Conservation (phyloP, 2,888 invertebrate species). For the Tubulanus polymorphus region DNA sequence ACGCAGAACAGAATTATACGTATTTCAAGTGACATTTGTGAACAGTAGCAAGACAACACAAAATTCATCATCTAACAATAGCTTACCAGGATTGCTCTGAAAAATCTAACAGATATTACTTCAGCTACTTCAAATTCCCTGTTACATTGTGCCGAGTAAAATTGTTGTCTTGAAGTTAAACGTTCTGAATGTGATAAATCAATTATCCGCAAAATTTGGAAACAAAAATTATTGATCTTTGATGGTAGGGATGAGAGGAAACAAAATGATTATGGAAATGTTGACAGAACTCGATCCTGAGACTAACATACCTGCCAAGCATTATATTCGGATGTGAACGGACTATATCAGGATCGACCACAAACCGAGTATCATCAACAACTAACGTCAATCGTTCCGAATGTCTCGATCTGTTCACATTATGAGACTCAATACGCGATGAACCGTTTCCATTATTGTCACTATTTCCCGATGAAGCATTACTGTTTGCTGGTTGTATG, state of each 20-base stretch:
- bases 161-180: conserved; percentile 76
- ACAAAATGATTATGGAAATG: no score
- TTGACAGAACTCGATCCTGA: no score
- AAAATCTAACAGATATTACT: conserved; percentile 91
- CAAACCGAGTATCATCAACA: conserved; percentile 93
- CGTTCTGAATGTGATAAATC: conserved; percentile 64
- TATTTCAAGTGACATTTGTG: no score
- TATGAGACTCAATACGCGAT: neutral
- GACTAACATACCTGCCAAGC: conserved; percentile 71
- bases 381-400: conserved; percentile 60
- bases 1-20: no score
- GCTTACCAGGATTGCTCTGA: conserved; percentile 79
- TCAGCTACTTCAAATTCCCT: conserved; percentile 98
- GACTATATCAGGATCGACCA: conserved; percentile 88
- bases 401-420: neutral
- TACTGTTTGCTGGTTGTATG: conserved; percentile 18
- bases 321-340: conserved; percentile 96
- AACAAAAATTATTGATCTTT: no score
- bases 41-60: no score
- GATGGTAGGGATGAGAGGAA: no score
- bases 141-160: conserved; percentile 92
- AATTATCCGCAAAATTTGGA: neutral
- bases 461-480: no score
- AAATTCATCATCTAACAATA: no score
- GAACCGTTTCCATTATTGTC: no score